Evolutionary conservation across 2,797 vertebrate genomes (phyloP).

Genomic region (Pteropus rufus): DNA sequence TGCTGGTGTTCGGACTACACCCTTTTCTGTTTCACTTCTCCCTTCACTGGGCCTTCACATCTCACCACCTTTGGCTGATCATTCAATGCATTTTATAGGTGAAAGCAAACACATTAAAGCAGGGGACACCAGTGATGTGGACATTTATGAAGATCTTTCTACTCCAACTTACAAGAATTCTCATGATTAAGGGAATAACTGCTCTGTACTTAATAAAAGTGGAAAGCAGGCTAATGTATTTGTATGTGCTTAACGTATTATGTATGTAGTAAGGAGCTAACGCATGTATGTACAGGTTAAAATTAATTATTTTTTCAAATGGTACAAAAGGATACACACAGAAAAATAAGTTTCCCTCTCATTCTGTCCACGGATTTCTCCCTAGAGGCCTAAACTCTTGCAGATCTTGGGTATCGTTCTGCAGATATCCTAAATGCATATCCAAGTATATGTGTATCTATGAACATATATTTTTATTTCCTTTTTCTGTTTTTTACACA

Average conservation of each 20-base stretch:
- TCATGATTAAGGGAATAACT: not conserved
- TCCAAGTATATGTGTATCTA: not conserved
- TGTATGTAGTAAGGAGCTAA: not conserved
- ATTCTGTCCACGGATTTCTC: not conserved
- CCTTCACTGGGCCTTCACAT: not conserved
- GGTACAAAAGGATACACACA: not conserved
- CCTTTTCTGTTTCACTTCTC: not conserved
- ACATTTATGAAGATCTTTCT: not conserved
- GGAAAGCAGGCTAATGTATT: not conserved
- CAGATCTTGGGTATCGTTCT: not conserved
- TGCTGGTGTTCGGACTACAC: not conserved
- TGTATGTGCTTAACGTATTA: not conserved
- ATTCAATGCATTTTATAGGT: not conserved
- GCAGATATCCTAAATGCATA: no score
- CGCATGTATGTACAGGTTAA: not conserved
- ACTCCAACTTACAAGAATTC: not conserved
- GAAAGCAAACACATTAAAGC: not conserved
- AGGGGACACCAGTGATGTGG: no score
- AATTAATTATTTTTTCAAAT: not conserved
- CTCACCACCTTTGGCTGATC: not conserved
- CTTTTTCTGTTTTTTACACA: not conserved
- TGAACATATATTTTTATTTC: not conserved
- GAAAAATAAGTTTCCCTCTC: not conserved
- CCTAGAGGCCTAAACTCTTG: not conserved
- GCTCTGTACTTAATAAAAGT: not conserved